Conservation (phyloP, 2,797 vertebrate species). For the Mycteria americana region DNA sequence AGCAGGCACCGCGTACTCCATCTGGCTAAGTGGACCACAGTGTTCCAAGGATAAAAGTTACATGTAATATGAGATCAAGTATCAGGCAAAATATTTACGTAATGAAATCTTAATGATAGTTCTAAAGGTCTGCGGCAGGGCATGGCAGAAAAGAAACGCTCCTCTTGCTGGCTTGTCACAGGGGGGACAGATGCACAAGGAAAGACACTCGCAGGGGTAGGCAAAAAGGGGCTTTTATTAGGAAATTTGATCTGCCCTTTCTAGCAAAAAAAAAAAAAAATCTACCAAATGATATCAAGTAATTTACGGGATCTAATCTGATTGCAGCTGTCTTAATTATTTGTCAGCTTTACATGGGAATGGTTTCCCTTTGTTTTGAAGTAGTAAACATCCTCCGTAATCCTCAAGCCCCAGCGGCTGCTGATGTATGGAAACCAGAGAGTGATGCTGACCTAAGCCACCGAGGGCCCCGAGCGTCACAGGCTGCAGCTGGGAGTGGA, state of each 20-base stretch:
- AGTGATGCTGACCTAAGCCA: not conserved
- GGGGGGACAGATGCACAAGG: not conserved
- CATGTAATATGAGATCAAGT: not conserved
- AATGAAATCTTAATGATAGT: not conserved
- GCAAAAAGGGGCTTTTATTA: not conserved
- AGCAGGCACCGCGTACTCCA: accelerated
- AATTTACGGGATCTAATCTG: not conserved
- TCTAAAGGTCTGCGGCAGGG: not conserved
- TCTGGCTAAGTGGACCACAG: not conserved
- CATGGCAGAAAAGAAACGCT: not conserved
- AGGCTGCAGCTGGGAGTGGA: not conserved
- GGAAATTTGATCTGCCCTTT: not conserved
- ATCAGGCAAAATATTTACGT: conserved; percentile 4
- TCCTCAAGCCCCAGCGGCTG: not conserved
- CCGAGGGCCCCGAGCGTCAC: not conserved
- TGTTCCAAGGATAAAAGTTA: not conserved
- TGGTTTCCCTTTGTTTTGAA: conserved; percentile 4
- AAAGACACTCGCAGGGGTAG: not conserved
- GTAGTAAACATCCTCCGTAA: not conserved
- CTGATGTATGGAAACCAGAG: not conserved
- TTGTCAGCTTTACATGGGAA: not conserved
- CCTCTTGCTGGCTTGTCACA: not conserved
- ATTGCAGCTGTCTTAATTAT: not conserved
- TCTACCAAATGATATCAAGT: not conserved
- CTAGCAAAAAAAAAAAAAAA: not conserved